phyloP scores from a whole-genome alignment of 2,888 invertebrate genomes.

The Tenthredo mesomela region DNA sequence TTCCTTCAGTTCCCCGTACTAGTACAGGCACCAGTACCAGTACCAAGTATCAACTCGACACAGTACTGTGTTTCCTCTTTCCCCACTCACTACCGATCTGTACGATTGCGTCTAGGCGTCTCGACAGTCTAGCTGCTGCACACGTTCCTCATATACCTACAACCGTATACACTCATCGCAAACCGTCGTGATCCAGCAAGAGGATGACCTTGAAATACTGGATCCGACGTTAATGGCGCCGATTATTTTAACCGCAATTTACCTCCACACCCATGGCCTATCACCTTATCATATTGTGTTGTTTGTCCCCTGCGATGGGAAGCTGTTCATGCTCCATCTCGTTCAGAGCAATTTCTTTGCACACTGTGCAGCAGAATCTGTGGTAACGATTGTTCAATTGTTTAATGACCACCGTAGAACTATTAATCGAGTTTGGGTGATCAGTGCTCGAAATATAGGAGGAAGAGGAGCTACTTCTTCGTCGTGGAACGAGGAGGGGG shows the following conservation, averaged over 20 bases:
- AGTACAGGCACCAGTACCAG: background rate
- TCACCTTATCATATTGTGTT: background rate
- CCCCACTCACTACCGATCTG: background rate
- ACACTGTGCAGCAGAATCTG: too few relatives aligned
- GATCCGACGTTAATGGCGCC: background rate
- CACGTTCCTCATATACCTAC: background rate
- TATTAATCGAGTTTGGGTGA: slow-evolving; percentile 19
- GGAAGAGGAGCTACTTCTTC: slow-evolving; percentile 52
- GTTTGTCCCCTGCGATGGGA: background rate
- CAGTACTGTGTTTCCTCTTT: background rate
- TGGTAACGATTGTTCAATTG: background rate
- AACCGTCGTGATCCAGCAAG: background rate
- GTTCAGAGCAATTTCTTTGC: background rate
- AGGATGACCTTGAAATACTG: slow-evolving; percentile 37
- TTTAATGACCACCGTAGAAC: background rate
- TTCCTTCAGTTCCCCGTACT: slow-evolving; percentile 55
- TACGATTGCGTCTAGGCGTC: background rate
- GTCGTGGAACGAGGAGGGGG: slow-evolving; percentile 59
- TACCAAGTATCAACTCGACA: background rate
- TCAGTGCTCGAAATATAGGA: slow-evolving; percentile 50
- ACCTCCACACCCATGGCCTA: background rate
- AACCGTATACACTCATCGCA: background rate
- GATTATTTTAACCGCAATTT: slow-evolving; percentile 28
- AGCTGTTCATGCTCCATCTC: background rate
- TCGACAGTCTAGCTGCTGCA: background rate